These are phyloP conservation scores for Ceuthmochares aereus DNA, from an alignment of 2,113 vertebrate species.

Conservation along the genomic window DNA sequence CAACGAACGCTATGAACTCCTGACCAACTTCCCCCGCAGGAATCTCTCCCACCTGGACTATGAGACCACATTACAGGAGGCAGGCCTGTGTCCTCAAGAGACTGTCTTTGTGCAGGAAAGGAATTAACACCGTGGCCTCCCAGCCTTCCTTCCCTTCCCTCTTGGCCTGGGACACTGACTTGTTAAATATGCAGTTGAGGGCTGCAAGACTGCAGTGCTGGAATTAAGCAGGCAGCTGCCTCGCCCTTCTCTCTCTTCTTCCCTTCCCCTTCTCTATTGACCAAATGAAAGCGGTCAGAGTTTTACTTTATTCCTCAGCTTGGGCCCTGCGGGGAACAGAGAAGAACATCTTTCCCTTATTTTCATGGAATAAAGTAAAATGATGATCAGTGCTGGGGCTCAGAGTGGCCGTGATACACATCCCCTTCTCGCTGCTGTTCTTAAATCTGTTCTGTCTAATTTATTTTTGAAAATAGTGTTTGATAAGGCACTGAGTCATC, in stretches of 20 bases:
- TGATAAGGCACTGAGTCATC: conserved; percentile 44
- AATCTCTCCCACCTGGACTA: conserved; percentile 99
- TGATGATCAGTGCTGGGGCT: conserved; percentile 30
- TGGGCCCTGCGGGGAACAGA: conserved; percentile 32
- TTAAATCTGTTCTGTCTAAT: conserved; percentile 53
- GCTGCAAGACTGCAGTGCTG: conserved; percentile 69
- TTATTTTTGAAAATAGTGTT: conserved; percentile 56
- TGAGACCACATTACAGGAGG: conserved; percentile 98
- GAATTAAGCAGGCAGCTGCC: conserved; percentile 62
- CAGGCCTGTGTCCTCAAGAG: conserved; percentile 98
- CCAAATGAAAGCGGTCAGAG: conserved; percentile 65
- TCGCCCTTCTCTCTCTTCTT: conserved; percentile 35
- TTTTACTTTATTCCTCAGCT: conserved; percentile 47
- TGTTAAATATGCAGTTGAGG: conserved; percentile 69
- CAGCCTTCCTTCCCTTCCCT: conserved; percentile 71
- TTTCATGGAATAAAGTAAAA: conserved; percentile 45
- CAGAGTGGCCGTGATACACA: conserved; percentile 30
- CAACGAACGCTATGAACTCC: conserved; percentile 97
- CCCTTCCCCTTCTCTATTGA: conserved; percentile 58
- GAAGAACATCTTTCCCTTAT: conserved; percentile 54
- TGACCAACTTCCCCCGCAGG: conserved; percentile 98
- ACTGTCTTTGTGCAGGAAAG: conserved; percentile 99
- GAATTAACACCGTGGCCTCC: conserved; percentile 85
- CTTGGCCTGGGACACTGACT: conserved; percentile 69
- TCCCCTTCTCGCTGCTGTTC: conserved; percentile 35